Conservation (phyloP, 2,797 vertebrate genomes). For the Hyperoplus immaculatus region DNA sequence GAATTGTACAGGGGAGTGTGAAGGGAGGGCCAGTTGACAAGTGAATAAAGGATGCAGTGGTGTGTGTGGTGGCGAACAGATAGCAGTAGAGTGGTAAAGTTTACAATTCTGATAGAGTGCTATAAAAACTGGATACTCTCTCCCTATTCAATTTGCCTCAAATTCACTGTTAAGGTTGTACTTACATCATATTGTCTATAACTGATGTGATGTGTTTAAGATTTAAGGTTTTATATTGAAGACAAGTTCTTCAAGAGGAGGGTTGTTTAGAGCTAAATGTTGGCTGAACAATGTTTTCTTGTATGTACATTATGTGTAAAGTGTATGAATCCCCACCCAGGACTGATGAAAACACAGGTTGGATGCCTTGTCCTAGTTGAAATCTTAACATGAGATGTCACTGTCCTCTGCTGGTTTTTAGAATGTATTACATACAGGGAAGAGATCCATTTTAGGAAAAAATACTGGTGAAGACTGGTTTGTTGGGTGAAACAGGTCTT, state of each 20-base stretch:
- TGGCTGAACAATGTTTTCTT: neutral
- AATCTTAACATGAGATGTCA: conserved; percentile 65
- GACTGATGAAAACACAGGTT: neutral
- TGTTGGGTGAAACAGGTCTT: neutral
- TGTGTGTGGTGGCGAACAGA: too few species aligned
- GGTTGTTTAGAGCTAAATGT: neutral
- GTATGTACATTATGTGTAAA: neutral
- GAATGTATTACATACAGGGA: conserved; percentile 43
- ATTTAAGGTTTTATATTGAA: neutral
- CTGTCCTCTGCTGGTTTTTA: conserved; percentile 80
- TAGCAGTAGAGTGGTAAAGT: too few species aligned
- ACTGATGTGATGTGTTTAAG: neutral
- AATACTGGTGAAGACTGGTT: neutral
- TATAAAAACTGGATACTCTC: too few species aligned
- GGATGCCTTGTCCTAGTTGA: neutral
- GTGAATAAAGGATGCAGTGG: too few species aligned
- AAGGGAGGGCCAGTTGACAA: too few species aligned
- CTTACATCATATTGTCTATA: neutral
- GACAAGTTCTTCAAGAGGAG: neutral
- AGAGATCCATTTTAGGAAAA: neutral
- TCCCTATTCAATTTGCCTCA: neutral
- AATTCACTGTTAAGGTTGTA: neutral
- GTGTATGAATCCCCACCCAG: conserved; percentile 17
- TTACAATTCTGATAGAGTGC: too few species aligned
- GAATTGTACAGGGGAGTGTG: too few species aligned